Conservation (phyloP, 2,888 invertebrate species). For the Plagiodera versicolora region DNA sequence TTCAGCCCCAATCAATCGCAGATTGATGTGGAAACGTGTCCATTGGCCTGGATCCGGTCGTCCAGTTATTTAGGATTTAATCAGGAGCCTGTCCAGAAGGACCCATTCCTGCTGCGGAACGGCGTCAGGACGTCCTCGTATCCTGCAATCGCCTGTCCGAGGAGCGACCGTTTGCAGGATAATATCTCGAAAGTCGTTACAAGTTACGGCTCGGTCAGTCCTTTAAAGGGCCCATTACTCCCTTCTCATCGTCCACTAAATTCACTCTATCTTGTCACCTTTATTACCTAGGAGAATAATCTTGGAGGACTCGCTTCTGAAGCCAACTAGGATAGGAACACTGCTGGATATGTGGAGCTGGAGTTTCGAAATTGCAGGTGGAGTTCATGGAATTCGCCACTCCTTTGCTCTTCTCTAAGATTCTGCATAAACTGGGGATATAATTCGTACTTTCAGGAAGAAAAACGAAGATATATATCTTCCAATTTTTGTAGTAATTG, state of each 20-base stretch:
- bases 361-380: background rate
- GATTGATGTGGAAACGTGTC: slow-evolving; percentile 2
- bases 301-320: background rate
- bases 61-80: slow-evolving; percentile 43
- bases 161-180: slow-evolving; percentile 46
- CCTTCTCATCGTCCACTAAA: slow-evolving; percentile 56
- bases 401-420: no score
- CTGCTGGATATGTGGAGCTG: background rate
- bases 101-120: slow-evolving; percentile 28
- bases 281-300: slow-evolving; percentile 42
- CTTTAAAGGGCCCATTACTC: slow-evolving; percentile 55
- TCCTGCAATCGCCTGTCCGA: slow-evolving; percentile 28
- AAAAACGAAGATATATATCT: no score
- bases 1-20: background rate
- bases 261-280: slow-evolving; percentile 57
- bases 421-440: no score
- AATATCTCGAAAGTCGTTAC: slow-evolving; percentile 51
- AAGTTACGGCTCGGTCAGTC: slow-evolving; percentile 50
- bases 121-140: slow-evolving; percentile 15
- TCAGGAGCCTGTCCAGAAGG: slow-evolving; percentile 36
- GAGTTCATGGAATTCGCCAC: background rate
- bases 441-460: no score
- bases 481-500: no score
- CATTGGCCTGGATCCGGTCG: slow-evolving; percentile 24
- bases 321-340: background rate